Conservation (phyloP, 2,888 invertebrate genomes). For the Cremastinae sp. region DNA sequence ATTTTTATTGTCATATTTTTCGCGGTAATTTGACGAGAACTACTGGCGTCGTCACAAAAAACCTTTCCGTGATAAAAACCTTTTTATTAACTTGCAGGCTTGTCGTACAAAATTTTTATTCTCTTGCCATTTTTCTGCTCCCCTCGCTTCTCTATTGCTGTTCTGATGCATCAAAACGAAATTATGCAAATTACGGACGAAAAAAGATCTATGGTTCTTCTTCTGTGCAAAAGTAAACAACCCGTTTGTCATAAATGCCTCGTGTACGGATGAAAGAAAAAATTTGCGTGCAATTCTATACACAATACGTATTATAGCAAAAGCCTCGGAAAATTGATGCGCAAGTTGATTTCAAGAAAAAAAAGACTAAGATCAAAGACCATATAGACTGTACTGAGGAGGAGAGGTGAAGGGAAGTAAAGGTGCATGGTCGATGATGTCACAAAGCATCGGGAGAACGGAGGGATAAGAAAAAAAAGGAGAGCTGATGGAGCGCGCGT, state of each 20-base stretch:
- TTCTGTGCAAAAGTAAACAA: slow-evolving; percentile 9
- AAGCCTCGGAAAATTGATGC: slow-evolving; percentile 14
- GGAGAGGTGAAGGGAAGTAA: slow-evolving; percentile 11
- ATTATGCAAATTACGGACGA: slow-evolving; percentile 29
- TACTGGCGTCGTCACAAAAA: no score
- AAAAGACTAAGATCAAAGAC: slow-evolving; percentile 6
- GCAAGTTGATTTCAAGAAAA: slow-evolving; percentile 44
- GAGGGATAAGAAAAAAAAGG: slow-evolving; percentile 1
- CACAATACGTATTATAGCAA: not conserved
- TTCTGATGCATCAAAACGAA: slow-evolving; percentile 14
- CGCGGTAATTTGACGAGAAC: slow-evolving; percentile 2
- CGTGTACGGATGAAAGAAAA: not conserved
- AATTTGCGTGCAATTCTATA: slow-evolving; percentile 5
- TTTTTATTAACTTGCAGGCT: no score
- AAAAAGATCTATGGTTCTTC: slow-evolving; percentile 16
- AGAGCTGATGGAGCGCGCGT: slow-evolving; percentile 13
- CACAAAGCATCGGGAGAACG: slow-evolving; percentile 15
- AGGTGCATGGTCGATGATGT: slow-evolving; percentile 25
- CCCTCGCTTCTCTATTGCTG: slow-evolving; percentile 9
- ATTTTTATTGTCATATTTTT: not conserved
- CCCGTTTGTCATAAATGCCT: slow-evolving; percentile 12
- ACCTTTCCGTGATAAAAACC: no score
- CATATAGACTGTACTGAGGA: not conserved
- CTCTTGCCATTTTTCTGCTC: no score
- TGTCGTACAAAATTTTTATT: no score